Percentiles rank a stretch among this genome's conserved stretches.
These are phyloP conservation scores for Perca flavescens DNA, from an alignment of 2,113 vertebrate genomes.

Conservation along the genomic window DNA sequence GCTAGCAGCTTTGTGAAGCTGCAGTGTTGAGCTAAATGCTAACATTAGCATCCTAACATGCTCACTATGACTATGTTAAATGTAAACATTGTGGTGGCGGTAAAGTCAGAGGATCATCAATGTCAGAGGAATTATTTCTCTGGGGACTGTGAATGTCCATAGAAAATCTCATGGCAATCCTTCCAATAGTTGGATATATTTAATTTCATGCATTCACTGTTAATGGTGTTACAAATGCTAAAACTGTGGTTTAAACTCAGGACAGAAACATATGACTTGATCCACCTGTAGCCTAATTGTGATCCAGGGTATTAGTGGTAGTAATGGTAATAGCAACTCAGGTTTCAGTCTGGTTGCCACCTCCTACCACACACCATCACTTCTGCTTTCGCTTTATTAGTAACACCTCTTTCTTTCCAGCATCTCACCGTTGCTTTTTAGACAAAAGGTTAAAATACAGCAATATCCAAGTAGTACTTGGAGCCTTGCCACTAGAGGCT, in stretches of 20 bases:
- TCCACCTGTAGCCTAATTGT: neutral
- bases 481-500: neutral
- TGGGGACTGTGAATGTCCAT: neutral
- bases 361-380: neutral
- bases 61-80: neutral
- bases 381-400: slow-evolving; percentile 17
- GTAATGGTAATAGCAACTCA: neutral
- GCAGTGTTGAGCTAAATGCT: neutral
- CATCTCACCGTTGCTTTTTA: neutral
- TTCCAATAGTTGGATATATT: neutral
- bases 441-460: neutral
- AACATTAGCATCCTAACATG: neutral
- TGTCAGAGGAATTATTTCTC: neutral
- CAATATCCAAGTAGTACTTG: neutral
- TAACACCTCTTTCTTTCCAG: slow-evolving; percentile 9
- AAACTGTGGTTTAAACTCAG: neutral
- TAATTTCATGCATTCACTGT: neutral
- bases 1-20: neutral
- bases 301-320: neutral
- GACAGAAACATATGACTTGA: neutral
- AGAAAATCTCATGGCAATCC: neutral
- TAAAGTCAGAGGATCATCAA: neutral
- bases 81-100: neutral
- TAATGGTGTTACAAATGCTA: neutral
- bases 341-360: slow-evolving; percentile 1